Conservation (phyloP, 1,140 invertebrate species). For the Hylaeus volcanicus region DNA sequence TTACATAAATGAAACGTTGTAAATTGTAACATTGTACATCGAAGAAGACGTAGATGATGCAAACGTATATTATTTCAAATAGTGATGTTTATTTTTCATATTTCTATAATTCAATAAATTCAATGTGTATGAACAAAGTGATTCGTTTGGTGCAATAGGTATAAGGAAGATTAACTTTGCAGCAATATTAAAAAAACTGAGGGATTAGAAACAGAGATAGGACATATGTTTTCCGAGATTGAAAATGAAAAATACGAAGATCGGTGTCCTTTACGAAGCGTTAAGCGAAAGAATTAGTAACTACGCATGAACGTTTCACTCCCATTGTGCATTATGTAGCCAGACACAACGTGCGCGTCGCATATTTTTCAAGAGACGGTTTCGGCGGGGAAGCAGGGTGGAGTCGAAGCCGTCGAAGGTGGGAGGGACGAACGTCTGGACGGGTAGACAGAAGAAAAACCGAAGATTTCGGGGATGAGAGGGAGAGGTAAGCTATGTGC, state of each 20-base stretch:
- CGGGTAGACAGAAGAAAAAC: slow-evolving; percentile 34
- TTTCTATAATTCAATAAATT: too few species aligned
- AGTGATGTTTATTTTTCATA: too few species aligned
- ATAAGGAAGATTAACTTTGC: too few species aligned
- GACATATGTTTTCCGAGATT: neutral
- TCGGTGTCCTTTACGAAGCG: neutral
- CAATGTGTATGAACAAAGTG: too few species aligned
- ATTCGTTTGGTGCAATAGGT: too few species aligned
- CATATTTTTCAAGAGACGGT: slow-evolving; percentile 8
- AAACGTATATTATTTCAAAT: too few species aligned
- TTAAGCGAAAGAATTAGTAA: neutral
- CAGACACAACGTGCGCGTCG: too few species aligned
- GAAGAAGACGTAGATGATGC: too few species aligned
- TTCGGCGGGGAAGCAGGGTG: neutral
- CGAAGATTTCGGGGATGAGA: slow-evolving; percentile 21
- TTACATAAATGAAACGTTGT: too few species aligned
- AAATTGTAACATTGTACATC: too few species aligned
- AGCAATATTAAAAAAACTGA: too few species aligned
- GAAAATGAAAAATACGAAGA: neutral
- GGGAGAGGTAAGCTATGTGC: slow-evolving; percentile 4
- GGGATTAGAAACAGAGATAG: neutral
- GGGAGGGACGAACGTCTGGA: slow-evolving; percentile 25
- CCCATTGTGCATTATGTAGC: neutral
- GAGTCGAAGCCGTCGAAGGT: neutral
- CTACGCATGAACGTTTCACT: neutral